A percentile compares a stretch with the other conserved stretches of the same genome.
Conservation (phyloP, 2,888 invertebrate species). For the Nomada lathburiana region DNA sequence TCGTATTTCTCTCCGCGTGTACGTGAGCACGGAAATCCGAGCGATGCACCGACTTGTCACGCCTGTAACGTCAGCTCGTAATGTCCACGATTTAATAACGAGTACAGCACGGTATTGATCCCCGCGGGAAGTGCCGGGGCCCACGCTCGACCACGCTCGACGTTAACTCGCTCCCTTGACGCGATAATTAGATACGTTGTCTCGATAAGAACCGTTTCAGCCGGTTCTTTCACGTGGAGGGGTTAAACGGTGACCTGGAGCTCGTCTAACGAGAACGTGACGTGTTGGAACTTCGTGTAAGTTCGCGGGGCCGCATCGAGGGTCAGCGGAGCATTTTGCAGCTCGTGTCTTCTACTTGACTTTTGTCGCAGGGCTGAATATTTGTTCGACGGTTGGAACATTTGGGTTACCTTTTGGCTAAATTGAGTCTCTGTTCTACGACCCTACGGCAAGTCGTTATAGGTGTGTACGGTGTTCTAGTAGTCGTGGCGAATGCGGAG, state of each 20-base stretch:
- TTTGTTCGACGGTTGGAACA: no score
- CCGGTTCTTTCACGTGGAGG: slow-evolving; percentile 1
- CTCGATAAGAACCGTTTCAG: slow-evolving; percentile 47
- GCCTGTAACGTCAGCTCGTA: slow-evolving; percentile 55
- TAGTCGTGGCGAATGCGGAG: no score
- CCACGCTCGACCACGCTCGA: slow-evolving; percentile 36
- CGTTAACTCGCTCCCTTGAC: slow-evolving; percentile 48
- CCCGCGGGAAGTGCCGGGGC: slow-evolving; percentile 50
- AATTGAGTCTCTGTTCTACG: no score
- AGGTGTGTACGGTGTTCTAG: no score
- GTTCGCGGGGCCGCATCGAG: neutral
- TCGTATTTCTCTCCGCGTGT: slow-evolving; percentile 70
- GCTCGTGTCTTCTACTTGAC: no score
- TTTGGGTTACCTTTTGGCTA: no score
- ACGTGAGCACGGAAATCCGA: slow-evolving; percentile 42
- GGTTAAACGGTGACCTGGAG: neutral
- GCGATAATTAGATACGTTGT: slow-evolving; percentile 63
- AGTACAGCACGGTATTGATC: slow-evolving; percentile 63
- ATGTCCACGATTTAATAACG: slow-evolving; percentile 72
- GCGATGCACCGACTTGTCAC: slow-evolving; percentile 48
- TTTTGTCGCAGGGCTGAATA: no score
- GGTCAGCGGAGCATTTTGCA: no score
- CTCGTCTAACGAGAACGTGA: neutral
- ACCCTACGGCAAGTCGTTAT: no score
- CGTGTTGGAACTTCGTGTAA: neutral